Evolutionary conservation across 2,888 invertebrate species (phyloP), one percentile per base, ranked within the genome.

Genomic region (Oscheius sp.): DNA sequence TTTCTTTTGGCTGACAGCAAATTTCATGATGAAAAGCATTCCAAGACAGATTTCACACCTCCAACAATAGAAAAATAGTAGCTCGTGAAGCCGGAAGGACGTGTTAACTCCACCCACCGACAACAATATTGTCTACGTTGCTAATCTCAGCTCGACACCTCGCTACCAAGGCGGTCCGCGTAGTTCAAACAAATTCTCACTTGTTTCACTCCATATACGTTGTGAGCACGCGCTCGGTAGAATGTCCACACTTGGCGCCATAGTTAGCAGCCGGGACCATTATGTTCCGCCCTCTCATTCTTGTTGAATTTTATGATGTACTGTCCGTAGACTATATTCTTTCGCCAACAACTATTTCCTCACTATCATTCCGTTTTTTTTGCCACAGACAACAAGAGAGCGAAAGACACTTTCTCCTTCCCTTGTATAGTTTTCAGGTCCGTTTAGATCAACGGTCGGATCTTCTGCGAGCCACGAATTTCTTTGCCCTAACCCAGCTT

Each of bases 171-270:
- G 41, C 59, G 33, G 12, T 8, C 59, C 44, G 59, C 59, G 44
- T 26, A 59, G 44, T 59, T 26, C 59, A 59, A 59, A 59, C 59
- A 59, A 26, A 41, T 59, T 59, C 59, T 59, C 59, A 59, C 59
- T 54, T 59, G 59, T 59, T 59, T 44, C 59, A 44, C 59, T 59
- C 44, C 59, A 44, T 44, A 41, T 44, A 44, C 59, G 17, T 54
- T 17, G 54, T 36, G 54, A 54, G 54, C 54, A 54, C 33, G 54
- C 54, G 54, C 24, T 17, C 24, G 47, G 47, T 33, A 54, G 32
- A 33, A 54, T 54, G 54, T 33, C 54, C n/a, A 54, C 54, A 54
- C 54, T 54, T 54, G 54, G 36, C 54, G 54, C 54, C 54, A 41
- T 17, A n/a, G 20, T 41, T 4, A 20, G 20, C 44, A n/a, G 44